Conservation (phyloP, 2,113 vertebrate species). For the Phasianus colchicus region DNA sequence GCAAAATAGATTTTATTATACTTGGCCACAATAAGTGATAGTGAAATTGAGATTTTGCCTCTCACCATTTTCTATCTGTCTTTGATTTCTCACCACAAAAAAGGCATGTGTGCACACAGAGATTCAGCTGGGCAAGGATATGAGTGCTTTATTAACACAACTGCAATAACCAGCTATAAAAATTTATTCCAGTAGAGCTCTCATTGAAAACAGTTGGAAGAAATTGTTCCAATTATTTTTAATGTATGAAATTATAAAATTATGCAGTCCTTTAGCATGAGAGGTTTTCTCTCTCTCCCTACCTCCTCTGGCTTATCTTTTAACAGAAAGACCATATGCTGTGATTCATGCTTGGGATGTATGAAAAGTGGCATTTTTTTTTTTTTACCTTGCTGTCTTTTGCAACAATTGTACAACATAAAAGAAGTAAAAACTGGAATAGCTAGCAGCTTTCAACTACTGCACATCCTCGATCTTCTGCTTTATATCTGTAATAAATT, state of each 20-base stretch:
- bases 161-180: not conserved
- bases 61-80: not conserved
- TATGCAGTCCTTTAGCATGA: not conserved
- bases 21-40: not conserved
- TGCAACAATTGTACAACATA: not conserved
- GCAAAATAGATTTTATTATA: not conserved
- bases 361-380: not conserved
- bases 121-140: not conserved
- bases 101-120: fast-evolving
- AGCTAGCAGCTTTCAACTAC: not conserved
- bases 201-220: conserved; percentile 26
- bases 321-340: not conserved
- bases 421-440: not conserved
- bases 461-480: not conserved
- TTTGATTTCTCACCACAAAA: not conserved
- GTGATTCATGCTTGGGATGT: not conserved
- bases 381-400: not conserved
- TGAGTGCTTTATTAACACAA: conserved; percentile 20
- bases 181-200: conserved; percentile 10
- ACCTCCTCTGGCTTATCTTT: not conserved
- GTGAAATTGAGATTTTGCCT: not conserved
- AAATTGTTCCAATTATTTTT: conserved; percentile 46
- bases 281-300: not conserved
- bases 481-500: not conserved
- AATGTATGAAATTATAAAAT: conserved; percentile 28